Base-by-base conservation (phyloP, 2,888 invertebrate species). In the Heteropelma amictum region DNA sequence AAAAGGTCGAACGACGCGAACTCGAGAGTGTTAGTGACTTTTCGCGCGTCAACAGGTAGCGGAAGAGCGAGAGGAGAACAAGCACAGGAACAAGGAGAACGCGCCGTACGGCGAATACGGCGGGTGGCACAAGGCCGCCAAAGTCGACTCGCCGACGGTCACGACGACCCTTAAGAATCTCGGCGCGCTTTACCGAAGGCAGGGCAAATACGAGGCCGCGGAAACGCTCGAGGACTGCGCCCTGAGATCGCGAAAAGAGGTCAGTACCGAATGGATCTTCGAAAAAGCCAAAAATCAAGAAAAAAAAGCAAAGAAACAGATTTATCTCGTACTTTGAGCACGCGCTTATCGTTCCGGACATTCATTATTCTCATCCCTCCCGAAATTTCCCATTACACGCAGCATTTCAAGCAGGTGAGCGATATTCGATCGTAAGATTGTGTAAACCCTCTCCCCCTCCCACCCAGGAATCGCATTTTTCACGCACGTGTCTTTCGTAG, bases 221-320 rank as follows among this genome's bases (percentile, higher is more conserved):
- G 99, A 99, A 90, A 98, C 98, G 0, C 92, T 99, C 26, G 99
- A 99, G 89, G 99, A 99, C 91, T 99, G 98, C 91, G 98, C 98
- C 38, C 92, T 98, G 82, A 93, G 98, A 87, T 98, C 98, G 89
- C 93, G 97, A 90, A 98, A 97, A 92, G 98, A 98, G 94, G 97
- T 97, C 88, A 88, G 84, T 83, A 64, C n/a, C 35, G 38, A 3
- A 19, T 33, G 33, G 10, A 3, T n/a, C n/a, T 8, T 12, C n/a
- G 12, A 4, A 0, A 30, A 19, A 19, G 19, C 7, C 21, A 23
- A 33, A 17, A n/a, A n/a, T n/a, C 42, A 12, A 14, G 6, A 26
- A 17, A 17, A 14, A 12, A 28, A 68, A 56, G n/a, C 7, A 60
- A 12, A 38, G 23, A 38, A 35, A 65, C 38, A n/a, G 45, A 54